These are phyloP conservation scores for Zoroaster sp. DNA, from an alignment of 53 echinoderm and acorn worm species.

Conservation along the genomic window DNA sequence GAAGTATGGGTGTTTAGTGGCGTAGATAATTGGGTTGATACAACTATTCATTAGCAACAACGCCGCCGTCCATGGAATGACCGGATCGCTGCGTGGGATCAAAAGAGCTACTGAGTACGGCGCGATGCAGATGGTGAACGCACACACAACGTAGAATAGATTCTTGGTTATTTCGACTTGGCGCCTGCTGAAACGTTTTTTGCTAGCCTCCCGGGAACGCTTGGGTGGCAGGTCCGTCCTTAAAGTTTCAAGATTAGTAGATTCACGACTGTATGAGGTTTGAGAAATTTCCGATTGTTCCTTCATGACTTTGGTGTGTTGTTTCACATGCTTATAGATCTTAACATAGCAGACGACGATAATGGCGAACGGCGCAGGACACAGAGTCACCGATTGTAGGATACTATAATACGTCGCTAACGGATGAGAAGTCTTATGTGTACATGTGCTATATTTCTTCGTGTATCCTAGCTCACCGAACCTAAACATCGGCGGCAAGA, in stretches of 20 bases:
- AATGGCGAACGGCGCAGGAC: constrained; percentile 69
- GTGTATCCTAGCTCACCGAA: constrained; percentile 74
- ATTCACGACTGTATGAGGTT: background rate
- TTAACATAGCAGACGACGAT: constrained; percentile 78
- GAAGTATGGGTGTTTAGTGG: no score
- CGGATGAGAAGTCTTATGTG: no score
- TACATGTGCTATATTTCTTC: constrained; percentile 77
- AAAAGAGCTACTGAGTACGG: constrained; percentile 64
- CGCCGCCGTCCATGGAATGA: constrained; percentile 68
- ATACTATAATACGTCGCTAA: constrained; percentile 75
- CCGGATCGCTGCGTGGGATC: constrained; percentile 64
- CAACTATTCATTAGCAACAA: constrained; percentile 72
- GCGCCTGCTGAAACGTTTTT: background rate
- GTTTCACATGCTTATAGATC: constrained; percentile 66
- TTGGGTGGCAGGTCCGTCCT: background rate
- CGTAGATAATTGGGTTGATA: constrained; percentile 86
- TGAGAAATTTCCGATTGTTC: constrained; percentile 38
- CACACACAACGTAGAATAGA: constrained; percentile 75
- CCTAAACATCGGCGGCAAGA: constrained; percentile 60
- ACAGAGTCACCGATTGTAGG: constrained; percentile 63
- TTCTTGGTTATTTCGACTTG: constrained; percentile 69
- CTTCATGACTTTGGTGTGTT: constrained; percentile 58
- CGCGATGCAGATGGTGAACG: constrained; percentile 68
- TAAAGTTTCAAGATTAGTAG: background rate
- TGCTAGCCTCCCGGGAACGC: constrained; percentile 36